A percentile compares a stretch with the other conserved stretches of the same genome.
phyloP scores from a whole-genome alignment of 1,140 invertebrate genomes.

The Steinernema feltiae region DNA sequence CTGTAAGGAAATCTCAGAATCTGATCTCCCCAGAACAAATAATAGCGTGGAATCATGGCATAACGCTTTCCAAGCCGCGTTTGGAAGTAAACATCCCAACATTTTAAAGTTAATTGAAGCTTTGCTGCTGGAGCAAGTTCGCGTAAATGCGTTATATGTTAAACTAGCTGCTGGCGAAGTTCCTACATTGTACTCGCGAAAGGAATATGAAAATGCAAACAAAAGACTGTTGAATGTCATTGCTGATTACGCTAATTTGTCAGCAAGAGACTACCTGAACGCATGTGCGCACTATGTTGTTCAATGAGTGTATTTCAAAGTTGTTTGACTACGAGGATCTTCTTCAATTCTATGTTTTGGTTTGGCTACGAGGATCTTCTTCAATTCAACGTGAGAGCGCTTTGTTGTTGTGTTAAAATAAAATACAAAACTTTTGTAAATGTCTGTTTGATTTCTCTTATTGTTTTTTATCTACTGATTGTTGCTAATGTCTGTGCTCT shows the following conservation, averaged over 20 bases:
- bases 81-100: background rate
- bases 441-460: too few relatives aligned
- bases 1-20: background rate
- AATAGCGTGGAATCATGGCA: background rate
- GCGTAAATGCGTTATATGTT: background rate
- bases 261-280: background rate
- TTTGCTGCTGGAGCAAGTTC: background rate
- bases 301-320: too few relatives aligned
- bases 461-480: too few relatives aligned
- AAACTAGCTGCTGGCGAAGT: background rate
- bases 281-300: background rate
- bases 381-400: too few relatives aligned
- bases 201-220: background rate
- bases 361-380: too few relatives aligned
- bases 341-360: too few relatives aligned
- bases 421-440: too few relatives aligned
- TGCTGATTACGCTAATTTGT: background rate
- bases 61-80: background rate
- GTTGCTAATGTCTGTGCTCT: too few relatives aligned
- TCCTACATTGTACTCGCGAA: background rate
- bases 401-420: too few relatives aligned
- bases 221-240: background rate
- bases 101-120: background rate
- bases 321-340: too few relatives aligned
- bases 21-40: background rate